Conservation (phyloP, 2,113 vertebrate genomes). For the Silurus glanis region DNA sequence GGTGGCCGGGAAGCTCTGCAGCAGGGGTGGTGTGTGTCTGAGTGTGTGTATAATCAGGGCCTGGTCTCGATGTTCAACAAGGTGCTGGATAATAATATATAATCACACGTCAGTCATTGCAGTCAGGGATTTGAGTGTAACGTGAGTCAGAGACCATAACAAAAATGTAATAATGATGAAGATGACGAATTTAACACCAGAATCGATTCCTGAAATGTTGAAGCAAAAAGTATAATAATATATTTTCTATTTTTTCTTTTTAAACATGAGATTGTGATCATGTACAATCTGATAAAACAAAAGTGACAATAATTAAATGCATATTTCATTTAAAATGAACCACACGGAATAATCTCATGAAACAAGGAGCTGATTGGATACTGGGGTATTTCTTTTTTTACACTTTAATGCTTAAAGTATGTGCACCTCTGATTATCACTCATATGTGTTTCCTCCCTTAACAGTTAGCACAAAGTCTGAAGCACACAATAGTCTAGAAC, state of each 20-base stretch:
- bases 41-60: constrained; percentile 22
- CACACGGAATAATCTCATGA: neutral
- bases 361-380: neutral
- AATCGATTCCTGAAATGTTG: neutral
- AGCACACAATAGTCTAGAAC: neutral
- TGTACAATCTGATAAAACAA: neutral
- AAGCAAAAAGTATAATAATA: neutral
- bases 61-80: neutral
- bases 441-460: neutral
- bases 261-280: neutral
- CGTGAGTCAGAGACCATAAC: neutral
- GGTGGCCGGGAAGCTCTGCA: neutral
- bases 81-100: constrained; percentile 25
- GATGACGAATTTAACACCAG: neutral
- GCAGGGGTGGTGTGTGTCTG: constrained; percentile 17
- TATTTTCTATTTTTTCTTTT: neutral
- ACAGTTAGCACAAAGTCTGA: neutral
- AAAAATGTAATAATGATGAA: neutral
- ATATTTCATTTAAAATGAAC: neutral
- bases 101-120: neutral
- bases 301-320: neutral
- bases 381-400: neutral
- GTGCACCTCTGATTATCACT: neutral
- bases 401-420: neutral
- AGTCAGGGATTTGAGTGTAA: neutral